Conservation (phyloP, 1,140 invertebrate species). For the Tribolium madens region DNA sequence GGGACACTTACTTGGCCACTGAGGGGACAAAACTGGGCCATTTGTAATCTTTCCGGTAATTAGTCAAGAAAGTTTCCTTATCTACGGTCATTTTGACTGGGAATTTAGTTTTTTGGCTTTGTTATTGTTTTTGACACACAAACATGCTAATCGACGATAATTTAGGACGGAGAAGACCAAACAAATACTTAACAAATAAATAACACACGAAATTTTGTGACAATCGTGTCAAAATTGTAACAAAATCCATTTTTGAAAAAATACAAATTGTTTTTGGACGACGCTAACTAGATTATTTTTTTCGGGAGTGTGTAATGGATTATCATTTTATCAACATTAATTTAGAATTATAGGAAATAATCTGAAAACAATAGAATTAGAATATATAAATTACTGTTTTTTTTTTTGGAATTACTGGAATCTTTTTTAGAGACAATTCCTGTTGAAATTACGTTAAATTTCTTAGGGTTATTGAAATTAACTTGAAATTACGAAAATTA, state of each 20-base stretch:
- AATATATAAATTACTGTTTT: no score
- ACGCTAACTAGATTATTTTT: slow-evolving; percentile 1
- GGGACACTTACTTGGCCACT: slow-evolving; percentile 66
- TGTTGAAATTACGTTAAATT: no score
- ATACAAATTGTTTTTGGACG: background rate
- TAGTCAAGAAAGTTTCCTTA: slow-evolving; percentile 65
- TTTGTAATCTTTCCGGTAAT: slow-evolving; percentile 67
- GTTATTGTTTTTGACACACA: slow-evolving; percentile 45
- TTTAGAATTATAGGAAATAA: no score
- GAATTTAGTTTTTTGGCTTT: slow-evolving; percentile 42
- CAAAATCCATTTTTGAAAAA: slow-evolving; percentile 51
- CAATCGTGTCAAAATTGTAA: slow-evolving; percentile 54
- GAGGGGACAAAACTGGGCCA: slow-evolving; percentile 71
- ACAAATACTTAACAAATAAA: slow-evolving; percentile 45
- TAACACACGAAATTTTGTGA: slow-evolving; percentile 58
- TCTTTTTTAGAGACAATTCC: no score
- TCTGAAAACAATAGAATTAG: no score
- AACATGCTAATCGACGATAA: slow-evolving; percentile 14
- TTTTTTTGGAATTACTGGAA: no score
- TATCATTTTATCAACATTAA: no score
- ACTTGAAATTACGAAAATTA: no score
- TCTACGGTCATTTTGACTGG: slow-evolving; percentile 47
- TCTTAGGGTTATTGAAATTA: no score
- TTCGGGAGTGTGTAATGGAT: no score
- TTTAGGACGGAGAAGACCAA: slow-evolving; percentile 47